Evolutionary conservation across 2,113 vertebrate genomes (phyloP).

Genomic region (Miniopterus natalensis): DNA sequence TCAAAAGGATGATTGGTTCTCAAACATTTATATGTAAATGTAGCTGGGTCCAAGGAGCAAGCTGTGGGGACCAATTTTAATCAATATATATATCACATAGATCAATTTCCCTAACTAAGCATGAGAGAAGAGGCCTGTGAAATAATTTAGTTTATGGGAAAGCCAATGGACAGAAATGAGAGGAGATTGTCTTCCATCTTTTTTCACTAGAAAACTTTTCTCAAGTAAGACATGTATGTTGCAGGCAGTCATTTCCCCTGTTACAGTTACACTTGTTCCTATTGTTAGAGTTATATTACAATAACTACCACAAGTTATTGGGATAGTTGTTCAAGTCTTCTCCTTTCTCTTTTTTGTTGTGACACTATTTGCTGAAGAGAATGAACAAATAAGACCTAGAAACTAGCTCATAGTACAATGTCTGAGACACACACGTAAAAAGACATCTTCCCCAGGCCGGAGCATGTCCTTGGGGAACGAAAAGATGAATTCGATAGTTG

Average conservation of each 20-base stretch:
- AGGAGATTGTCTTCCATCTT: neutral
- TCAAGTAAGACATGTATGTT: neutral
- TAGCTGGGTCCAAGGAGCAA: neutral
- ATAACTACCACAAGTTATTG: neutral
- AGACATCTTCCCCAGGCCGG: neutral
- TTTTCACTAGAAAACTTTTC: neutral
- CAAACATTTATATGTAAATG: neutral
- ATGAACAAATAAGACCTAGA: neutral
- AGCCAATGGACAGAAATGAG: neutral
- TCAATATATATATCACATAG: neutral
- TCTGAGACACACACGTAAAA: neutral
- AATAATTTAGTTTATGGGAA: neutral
- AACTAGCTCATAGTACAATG: neutral
- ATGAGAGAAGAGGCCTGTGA: neutral
- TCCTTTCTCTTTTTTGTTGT: neutral
- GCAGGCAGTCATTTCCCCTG: neutral
- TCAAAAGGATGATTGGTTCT: constrained; percentile 33
- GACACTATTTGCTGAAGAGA: neutral
- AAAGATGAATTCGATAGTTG: neutral
- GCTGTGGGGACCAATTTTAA: neutral
- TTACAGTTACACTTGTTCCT: neutral
- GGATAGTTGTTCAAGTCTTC: neutral
- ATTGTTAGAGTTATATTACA: neutral
- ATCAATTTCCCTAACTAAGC: neutral
- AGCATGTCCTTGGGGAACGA: neutral